Evolutionary conservation across 2,888 invertebrate species (phyloP).

Genomic region (Thecocarcelia acutangulata): DNA sequence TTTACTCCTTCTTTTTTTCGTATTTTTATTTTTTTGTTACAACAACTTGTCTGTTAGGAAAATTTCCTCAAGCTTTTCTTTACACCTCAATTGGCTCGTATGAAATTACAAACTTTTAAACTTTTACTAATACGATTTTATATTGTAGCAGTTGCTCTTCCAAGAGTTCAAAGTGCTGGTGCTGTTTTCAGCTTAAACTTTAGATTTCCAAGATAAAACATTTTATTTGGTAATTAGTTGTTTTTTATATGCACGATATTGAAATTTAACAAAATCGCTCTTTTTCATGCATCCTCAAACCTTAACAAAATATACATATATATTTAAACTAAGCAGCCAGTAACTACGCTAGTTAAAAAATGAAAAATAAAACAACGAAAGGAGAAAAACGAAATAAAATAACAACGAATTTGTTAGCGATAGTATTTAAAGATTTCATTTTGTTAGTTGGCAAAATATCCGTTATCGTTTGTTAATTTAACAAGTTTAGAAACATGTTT

Average conservation of each 20-base stretch:
- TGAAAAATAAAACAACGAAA: not conserved
- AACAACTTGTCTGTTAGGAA: conserved; percentile 38
- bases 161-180: conserved; percentile 69
- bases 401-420: conserved; percentile 73
- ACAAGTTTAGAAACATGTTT: conserved; percentile 67
- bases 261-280: conserved; percentile 75
- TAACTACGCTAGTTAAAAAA: not conserved
- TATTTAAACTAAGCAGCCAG: conserved; percentile 12
- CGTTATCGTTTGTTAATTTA: conserved; percentile 69
- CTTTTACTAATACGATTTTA: conserved; percentile 76
- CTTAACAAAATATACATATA: not conserved
- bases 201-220: conserved; percentile 78
- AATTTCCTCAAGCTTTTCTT: conserved; percentile 50
- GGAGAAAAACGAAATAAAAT: conserved; percentile 49
- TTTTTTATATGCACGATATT: conserved; percentile 77
- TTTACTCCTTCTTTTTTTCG: not conserved
- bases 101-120: conserved; percentile 72
- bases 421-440: conserved; percentile 78
- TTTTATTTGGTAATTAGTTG: conserved; percentile 80
- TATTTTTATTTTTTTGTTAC: too few species aligned
- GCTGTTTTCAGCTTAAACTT: conserved; percentile 62
- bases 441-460: conserved; percentile 62
- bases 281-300: conserved; percentile 51
- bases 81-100: conserved; percentile 66
- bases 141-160: conserved; percentile 32